These are phyloP conservation scores for Hylaea fasciaria DNA, from an alignment of 2,888 invertebrate species.

Conservation along the genomic window DNA sequence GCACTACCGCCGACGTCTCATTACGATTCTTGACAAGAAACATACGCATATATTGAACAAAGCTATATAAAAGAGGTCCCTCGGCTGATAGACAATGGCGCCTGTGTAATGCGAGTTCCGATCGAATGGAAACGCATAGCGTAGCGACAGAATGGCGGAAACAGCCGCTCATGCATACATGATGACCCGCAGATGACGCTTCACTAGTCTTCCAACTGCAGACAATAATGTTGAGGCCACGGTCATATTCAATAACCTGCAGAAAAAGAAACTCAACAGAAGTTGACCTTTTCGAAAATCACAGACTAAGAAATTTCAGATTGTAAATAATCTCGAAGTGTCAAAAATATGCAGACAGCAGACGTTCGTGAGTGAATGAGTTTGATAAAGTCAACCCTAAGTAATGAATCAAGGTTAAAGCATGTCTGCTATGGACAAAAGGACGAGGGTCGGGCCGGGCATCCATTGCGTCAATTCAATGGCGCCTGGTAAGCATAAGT, in stretches of 20 bases:
- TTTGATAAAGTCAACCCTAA: slow-evolving; percentile 4
- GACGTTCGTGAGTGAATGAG: slow-evolving; percentile 1
- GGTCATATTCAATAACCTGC: background rate
- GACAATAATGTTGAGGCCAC: slow-evolving; percentile 6
- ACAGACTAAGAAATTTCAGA: slow-evolving; percentile 2
- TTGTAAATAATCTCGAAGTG: background rate
- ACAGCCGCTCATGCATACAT: slow-evolving; percentile 67
- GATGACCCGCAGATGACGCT: slow-evolving; percentile 58
- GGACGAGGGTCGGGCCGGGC: background rate
- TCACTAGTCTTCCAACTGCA: slow-evolving; percentile 40
- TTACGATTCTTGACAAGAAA: slow-evolving; percentile 25
- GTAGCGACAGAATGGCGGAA: slow-evolving; percentile 52
- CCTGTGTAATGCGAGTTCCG: slow-evolving; percentile 46
- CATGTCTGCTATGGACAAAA: background rate
- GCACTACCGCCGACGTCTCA: slow-evolving; percentile 12
- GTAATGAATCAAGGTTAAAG: background rate
- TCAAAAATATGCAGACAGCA: slow-evolving; percentile 24
- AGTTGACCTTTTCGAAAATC: too few relatives aligned
- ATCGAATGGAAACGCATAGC: slow-evolving; percentile 38
- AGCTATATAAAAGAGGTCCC: slow-evolving; percentile 17
- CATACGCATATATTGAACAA: slow-evolving; percentile 19
- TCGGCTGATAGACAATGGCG: slow-evolving; percentile 33
- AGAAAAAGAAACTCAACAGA: too few relatives aligned
- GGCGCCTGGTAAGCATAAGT: slow-evolving; percentile 10
- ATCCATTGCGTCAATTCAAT: slow-evolving; percentile 16